Evolutionary conservation across 2,888 invertebrate species (phyloP).

Genomic region (Drosophila maculinotata): DNA sequence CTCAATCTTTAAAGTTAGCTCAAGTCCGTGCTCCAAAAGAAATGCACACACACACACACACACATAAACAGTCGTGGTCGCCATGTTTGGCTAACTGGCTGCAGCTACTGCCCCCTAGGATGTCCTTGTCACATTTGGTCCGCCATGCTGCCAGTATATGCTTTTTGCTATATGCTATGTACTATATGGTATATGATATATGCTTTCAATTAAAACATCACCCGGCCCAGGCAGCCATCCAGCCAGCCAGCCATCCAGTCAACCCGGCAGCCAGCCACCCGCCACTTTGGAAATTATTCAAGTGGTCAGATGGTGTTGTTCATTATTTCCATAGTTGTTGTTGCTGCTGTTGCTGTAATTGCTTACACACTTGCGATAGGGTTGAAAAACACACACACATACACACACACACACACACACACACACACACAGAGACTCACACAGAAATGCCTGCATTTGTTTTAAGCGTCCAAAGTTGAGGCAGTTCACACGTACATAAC

Average conservation of each 20-base stretch:
- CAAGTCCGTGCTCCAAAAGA: background rate
- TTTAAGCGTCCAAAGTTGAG: conserved; percentile 38
- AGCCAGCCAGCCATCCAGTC: conserved; percentile 20
- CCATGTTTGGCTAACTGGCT: conserved; percentile 64
- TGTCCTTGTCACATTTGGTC: conserved; percentile 48
- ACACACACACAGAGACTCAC: conserved; percentile 8
- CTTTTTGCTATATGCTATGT: background rate
- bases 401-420: conserved; percentile 7
- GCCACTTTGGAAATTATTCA: conserved; percentile 70
- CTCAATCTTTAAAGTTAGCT: background rate
- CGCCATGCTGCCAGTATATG: conserved; percentile 50
- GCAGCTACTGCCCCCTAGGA: conserved; percentile 12
- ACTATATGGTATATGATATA: conserved; percentile 3
- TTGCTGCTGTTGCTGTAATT: conserved; percentile 53
- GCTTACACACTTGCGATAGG: conserved; percentile 64
- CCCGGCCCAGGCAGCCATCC: conserved; percentile 36
- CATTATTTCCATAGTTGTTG: conserved; percentile 68
- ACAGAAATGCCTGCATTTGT: conserved; percentile 28
- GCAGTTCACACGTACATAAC: conserved; percentile 44
- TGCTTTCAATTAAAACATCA: conserved; percentile 79
- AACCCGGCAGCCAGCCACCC: conserved; percentile 20
- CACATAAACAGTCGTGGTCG: conserved; percentile 47
- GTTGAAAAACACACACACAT: conserved; percentile 56
- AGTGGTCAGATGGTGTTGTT: conserved; percentile 80
- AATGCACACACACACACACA: background rate